Evolutionary conservation across 2,888 invertebrate genomes (phyloP).

Genomic region (Meghimatium bilineatum): DNA sequence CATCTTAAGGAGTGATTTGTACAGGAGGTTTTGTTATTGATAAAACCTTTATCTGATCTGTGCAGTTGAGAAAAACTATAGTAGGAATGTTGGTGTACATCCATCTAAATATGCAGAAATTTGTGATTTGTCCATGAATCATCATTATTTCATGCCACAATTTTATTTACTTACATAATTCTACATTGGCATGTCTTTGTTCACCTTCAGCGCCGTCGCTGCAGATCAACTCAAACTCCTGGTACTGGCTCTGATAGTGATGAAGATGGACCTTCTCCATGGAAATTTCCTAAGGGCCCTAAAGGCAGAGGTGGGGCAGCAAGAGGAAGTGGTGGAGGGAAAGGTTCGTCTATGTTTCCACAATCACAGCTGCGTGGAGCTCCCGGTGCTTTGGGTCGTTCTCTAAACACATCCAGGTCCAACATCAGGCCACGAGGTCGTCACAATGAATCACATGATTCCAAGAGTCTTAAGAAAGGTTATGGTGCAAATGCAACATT

Average conservation of each 20-base stretch:
- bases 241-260: constrained; percentile 53
- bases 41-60: too few species aligned
- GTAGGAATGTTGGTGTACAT: not conserved
- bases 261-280: constrained; percentile 54
- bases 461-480: constrained; percentile 56
- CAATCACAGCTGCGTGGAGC: constrained; percentile 42
- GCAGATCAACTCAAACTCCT: constrained; percentile 70
- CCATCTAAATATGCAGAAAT: not conserved
- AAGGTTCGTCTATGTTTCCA: constrained; percentile 22
- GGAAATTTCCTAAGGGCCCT: constrained; percentile 48
- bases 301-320: constrained; percentile 28
- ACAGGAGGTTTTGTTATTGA: too few species aligned
- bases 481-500: constrained; percentile 60
- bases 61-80: too few species aligned
- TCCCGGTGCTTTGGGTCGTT: constrained; percentile 40
- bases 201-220: constrained; percentile 56
- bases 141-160: not conserved
- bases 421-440: constrained; percentile 42
- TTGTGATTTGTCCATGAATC: not conserved
- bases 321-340: constrained; percentile 28
- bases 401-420: constrained; percentile 45
- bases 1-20: too few species aligned
- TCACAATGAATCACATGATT: constrained; percentile 50
- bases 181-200: constrained; percentile 36
- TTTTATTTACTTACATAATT: not conserved